Conservation (phyloP, 2,888 invertebrate genomes). For the Lithophane leautieri region DNA sequence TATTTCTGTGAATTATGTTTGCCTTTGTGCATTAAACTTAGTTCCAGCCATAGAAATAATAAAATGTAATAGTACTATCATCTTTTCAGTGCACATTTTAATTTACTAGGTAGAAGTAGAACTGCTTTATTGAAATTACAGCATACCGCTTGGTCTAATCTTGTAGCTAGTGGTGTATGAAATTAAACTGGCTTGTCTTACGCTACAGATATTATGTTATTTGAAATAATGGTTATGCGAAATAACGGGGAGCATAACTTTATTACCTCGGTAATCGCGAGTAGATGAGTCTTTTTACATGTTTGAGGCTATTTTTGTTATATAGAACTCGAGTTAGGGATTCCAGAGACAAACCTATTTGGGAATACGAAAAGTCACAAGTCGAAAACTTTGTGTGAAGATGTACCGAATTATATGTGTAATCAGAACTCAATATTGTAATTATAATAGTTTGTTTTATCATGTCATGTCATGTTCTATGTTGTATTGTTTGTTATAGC, state of each 20-base stretch:
- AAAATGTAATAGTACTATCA: not conserved
- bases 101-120: constrained; percentile 3
- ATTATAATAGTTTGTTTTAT: not conserved
- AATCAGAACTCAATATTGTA: not conserved
- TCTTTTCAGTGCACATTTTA: constrained; percentile 6
- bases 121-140: constrained; percentile 42
- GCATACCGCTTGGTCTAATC: constrained; percentile 32
- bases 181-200: constrained; percentile 47
- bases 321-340: not conserved
- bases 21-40: not conserved
- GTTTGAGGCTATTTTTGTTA: not conserved
- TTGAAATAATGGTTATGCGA: constrained; percentile 27
- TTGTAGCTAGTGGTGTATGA: constrained; percentile 47
- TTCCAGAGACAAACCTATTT: not conserved
- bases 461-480: too few relatives aligned
- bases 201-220: constrained; percentile 12
- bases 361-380: not conserved
- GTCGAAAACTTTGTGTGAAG: not conserved
- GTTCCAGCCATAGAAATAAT: not conserved
- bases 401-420: not conserved
- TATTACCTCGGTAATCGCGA: constrained; percentile 1
- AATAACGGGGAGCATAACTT: constrained; percentile 5
- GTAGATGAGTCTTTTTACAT: not conserved
- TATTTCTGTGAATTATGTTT: not conserved
- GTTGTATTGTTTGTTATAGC: not conserved